Base-by-base conservation (phyloP, 2,888 invertebrate genomes). In the Nebria salina region DNA sequence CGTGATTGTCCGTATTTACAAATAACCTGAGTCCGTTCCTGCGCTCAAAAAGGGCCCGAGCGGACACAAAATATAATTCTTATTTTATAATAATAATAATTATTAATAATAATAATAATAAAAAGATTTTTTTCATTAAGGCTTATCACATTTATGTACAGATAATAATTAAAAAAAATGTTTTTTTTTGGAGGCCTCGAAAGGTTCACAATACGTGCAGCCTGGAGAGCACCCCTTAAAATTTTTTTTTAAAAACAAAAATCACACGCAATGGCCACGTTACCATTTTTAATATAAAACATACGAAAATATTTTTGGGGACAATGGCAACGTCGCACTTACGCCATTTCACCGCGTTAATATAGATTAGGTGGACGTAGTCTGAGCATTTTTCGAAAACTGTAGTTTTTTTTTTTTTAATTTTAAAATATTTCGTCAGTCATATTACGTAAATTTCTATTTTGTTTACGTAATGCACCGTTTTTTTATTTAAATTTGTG, bases 401-500 rank as follows among this genome's bases (percentile, higher is more conserved):
- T 54, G 8, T 54, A 54, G 4, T 54, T 54, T 13, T 11, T 54
- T 6, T 6, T 6, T 6, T 2, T 11, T 54, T 54, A 54, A 2
- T 54, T 54, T 54, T 34, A 34, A 34, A 4, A 54, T 54, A 54
- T 54, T 54, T 54, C 54, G 54, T 54, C 54, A 54, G 54, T 54
- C 54, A 54, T 11, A 1, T 54, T 54, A 54, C 6, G 54, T 54
- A 3, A 54, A 54, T 11, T 54, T 54, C 13, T 8, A 54, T 34
- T 54, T 54, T 54, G 66, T 66, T 66, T 25, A 70, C 70, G 34
- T 70, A 70, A 70, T 15, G 70, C 25, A 54, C 13, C 72, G 78
- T 78, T 78, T 66, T 25, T 79, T 76, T 74, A 64, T 82, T 73
- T 82, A 70, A 70, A 80, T 78, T 72, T 78, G 83, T 81, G 73